A percentile compares a stretch with the other conserved stretches of the same genome.
Conservation (phyloP, 2,113 vertebrate genomes). For the Pelecanoides urinatrix region DNA sequence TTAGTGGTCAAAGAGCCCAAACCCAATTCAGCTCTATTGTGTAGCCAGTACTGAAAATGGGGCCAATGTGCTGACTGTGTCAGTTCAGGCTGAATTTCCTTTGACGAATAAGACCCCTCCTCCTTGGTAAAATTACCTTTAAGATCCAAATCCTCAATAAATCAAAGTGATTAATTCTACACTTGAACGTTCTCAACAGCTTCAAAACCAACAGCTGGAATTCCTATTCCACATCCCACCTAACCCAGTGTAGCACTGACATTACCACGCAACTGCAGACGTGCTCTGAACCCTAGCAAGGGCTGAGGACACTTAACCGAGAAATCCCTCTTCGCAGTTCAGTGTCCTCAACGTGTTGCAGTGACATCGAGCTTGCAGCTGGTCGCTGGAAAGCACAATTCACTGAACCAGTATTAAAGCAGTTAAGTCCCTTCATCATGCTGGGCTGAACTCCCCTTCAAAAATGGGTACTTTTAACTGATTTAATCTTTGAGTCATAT, state of each 20-base stretch:
- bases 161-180: neutral
- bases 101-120: neutral
- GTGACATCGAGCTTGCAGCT: neutral
- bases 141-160: neutral
- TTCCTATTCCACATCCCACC: neutral
- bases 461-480: neutral
- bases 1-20: neutral
- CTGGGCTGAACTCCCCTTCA: neutral
- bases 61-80: neutral
- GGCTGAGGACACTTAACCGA: accelerated
- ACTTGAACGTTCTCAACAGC: neutral
- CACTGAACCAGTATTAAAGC: neutral
- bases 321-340: neutral
- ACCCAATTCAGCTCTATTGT: neutral
- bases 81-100: neutral
- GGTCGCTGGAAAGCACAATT: neutral
- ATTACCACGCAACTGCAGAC: accelerated
- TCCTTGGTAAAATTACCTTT: neutral
- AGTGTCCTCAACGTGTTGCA: neutral
- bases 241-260: neutral
- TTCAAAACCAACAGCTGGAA: neutral
- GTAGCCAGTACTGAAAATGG: neutral
- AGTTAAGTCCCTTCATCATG: neutral
- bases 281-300: neutral
- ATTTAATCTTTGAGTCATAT: neutral